A percentile compares a stretch with the other conserved stretches of the same genome.
Conservation (phyloP, 2,888 invertebrate species). For the Aproaerema taeniolella region DNA sequence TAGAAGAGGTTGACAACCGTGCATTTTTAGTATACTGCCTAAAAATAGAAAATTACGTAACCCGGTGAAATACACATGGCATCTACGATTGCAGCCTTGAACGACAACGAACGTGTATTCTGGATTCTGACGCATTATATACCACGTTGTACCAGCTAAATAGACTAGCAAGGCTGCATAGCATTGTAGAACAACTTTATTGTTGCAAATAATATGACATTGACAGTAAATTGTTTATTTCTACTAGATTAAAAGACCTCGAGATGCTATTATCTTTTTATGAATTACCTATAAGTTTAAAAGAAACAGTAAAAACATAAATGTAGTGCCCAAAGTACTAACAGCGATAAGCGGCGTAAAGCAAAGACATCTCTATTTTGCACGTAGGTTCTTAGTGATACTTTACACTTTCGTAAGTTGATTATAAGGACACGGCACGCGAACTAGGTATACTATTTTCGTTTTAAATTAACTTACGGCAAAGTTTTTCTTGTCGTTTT, state of each 20-base stretch:
- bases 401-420: too few species aligned
- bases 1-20: slow-evolving; percentile 48
- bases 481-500: too few species aligned
- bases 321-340: slow-evolving; percentile 22
- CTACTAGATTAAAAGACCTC: too few species aligned
- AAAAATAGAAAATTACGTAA: slow-evolving; percentile 52
- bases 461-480: too few species aligned
- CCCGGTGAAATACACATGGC: slow-evolving; percentile 30
- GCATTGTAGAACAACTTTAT: slow-evolving; percentile 33
- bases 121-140: slow-evolving; percentile 38
- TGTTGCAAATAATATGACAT: slow-evolving; percentile 26
- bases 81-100: slow-evolving; percentile 58
- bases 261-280: too few species aligned
- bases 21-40: slow-evolving; percentile 31
- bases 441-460: too few species aligned
- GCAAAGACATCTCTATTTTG: slow-evolving; percentile 23
- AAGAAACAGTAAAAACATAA: slow-evolving; percentile 24
- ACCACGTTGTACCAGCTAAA: slow-evolving; percentile 6
- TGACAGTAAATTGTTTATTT: slow-evolving; percentile 23
- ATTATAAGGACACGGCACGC: too few species aligned
- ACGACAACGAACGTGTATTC: slow-evolving; percentile 32
- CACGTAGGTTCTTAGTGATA: too few species aligned
- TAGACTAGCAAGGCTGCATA: slow-evolving; percentile 23
- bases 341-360: slow-evolving; percentile 26
- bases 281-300: too few species aligned